These are phyloP conservation scores for Pseudococcus viburni DNA, from an alignment of 2,888 invertebrate genomes.

Conservation along the genomic window DNA sequence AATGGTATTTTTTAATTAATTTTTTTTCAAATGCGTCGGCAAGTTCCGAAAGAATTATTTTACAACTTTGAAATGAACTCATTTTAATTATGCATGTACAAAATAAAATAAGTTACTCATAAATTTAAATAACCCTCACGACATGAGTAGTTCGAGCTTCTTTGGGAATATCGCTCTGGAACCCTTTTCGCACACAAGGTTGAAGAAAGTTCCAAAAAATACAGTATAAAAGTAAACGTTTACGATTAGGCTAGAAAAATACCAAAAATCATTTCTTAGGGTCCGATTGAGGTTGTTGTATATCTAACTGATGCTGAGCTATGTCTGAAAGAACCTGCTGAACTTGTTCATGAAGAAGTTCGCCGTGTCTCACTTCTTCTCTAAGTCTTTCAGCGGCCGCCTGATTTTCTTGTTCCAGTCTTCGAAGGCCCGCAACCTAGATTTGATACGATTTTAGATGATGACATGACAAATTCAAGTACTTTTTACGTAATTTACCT, in stretches of 20 bases:
- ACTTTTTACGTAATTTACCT: slow-evolving; percentile 74
- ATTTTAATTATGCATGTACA: neutral
- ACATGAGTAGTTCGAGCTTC: neutral
- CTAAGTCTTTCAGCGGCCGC: slow-evolving; percentile 82
- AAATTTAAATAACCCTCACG: neutral
- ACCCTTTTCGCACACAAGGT: neutral
- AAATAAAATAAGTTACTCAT: neutral
- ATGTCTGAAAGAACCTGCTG: slow-evolving; percentile 94
- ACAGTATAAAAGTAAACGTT: neutral
- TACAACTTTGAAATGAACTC: neutral
- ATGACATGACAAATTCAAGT: slow-evolving; percentile 2
- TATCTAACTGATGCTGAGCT: slow-evolving; percentile 90
- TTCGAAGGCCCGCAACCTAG: slow-evolving; percentile 77
- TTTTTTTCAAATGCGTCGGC: neutral
- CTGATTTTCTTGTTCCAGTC: slow-evolving; percentile 91
- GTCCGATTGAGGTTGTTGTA: slow-evolving; percentile 63
- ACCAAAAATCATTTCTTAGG: slow-evolving; percentile 15
- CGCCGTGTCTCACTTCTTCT: slow-evolving; percentile 87
- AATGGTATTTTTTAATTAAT: slow-evolving; percentile 49
- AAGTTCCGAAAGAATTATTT: neutral
- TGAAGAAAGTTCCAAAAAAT: neutral
- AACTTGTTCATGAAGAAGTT: slow-evolving; percentile 87
- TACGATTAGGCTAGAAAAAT: neutral
- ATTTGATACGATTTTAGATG: slow-evolving; percentile 54
- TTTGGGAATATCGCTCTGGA: neutral